A percentile compares a stretch with the other conserved stretches of the same genome.
Conservation (phyloP, 2,113 vertebrate species). For the Chiloscyllium plagiosum region DNA sequence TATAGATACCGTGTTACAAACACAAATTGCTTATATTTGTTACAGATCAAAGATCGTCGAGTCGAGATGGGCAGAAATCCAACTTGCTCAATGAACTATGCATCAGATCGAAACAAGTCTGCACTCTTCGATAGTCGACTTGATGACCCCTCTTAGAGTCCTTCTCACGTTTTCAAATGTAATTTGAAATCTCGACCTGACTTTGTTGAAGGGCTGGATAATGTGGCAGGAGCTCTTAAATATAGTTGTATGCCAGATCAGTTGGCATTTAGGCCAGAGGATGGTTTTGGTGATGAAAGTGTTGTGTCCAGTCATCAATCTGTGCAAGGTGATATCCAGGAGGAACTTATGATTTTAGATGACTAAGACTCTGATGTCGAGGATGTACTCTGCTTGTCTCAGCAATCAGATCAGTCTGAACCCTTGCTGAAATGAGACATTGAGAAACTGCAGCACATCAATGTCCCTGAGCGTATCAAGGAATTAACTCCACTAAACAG, state of each 20-base stretch:
- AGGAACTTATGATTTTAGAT: conserved; percentile 63
- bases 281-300: conserved; percentile 44
- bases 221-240: conserved; percentile 42
- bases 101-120: conserved; percentile 46
- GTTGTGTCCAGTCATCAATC: conserved; percentile 53
- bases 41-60: conserved; percentile 7
- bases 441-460: conserved; percentile 44
- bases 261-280: conserved; percentile 41
- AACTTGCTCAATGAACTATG: conserved; percentile 47
- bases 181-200: conserved; percentile 50
- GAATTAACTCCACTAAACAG: conserved; percentile 23
- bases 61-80: neutral
- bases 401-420: conserved; percentile 48
- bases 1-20: neutral
- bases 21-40: neutral
- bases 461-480: neutral
- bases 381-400: conserved; percentile 31
- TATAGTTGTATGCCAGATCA: conserved; percentile 40
- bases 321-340: conserved; percentile 52
- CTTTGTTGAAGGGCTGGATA: conserved; percentile 52
- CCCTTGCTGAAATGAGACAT: conserved; percentile 53
- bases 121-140: conserved; percentile 49
- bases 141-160: conserved; percentile 49
- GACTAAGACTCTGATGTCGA: conserved; percentile 47
- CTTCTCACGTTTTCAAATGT: conserved; percentile 51